Percentiles rank a stretch among this genome's conserved stretches.
These are phyloP conservation scores for Dasypolia templi DNA, from an alignment of 2,888 invertebrate species.

Conservation along the genomic window DNA sequence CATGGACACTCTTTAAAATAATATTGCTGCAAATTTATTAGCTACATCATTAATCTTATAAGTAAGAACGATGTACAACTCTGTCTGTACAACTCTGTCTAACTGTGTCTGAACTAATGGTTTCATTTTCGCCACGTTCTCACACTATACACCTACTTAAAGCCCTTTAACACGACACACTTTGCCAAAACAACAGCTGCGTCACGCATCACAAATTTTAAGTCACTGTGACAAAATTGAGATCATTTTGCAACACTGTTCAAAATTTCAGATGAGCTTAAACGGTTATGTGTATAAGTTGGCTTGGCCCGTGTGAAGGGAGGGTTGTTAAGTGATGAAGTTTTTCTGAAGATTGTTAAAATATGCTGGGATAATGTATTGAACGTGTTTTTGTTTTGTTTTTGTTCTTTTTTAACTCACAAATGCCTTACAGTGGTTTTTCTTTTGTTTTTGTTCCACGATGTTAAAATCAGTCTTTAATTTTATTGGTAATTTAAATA, in stretches of 20 bases:
- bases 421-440: neutral
- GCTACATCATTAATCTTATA: too few species aligned
- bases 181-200: conserved; percentile 17
- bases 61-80: too few species aligned
- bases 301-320: neutral
- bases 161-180: neutral
- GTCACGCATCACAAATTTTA: conserved; percentile 18
- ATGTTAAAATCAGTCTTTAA: neutral
- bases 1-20: too few species aligned
- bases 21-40: too few species aligned
- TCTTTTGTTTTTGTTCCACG: neutral
- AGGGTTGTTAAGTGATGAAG: conserved; percentile 25
- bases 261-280: conserved; percentile 35
- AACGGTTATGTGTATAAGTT: conserved; percentile 23
- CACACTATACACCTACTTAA: neutral
- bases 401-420: neutral
- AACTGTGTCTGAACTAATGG: neutral
- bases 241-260: conserved; percentile 13
- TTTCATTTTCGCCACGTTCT: neutral
- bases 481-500: neutral
- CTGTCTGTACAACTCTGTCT: too few species aligned
- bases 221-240: conserved; percentile 19
- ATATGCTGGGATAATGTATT: conserved; percentile 33
- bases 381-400: conserved; percentile 25
- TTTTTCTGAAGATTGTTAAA: conserved; percentile 5